These are phyloP conservation scores for Danio choprae DNA, from an alignment of 2,797 vertebrate genomes.

Conservation along the genomic window DNA sequence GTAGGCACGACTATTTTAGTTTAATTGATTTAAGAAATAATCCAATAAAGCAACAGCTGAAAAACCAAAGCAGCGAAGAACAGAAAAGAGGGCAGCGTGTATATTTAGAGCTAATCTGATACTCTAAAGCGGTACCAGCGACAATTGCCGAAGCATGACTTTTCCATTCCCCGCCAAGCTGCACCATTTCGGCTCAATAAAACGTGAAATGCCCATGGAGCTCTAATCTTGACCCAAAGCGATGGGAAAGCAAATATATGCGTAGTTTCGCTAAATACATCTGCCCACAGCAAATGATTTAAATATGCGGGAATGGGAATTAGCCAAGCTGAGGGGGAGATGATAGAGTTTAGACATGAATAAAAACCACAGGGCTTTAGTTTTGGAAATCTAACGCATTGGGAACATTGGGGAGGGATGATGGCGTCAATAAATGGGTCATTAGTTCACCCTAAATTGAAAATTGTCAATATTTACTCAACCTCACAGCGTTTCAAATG, in stretches of 20 bases:
- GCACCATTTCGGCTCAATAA: conserved; percentile 22
- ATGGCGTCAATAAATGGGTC: background rate
- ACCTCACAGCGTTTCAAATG: too few relatives aligned
- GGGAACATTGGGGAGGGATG: background rate
- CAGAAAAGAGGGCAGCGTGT: conserved; percentile 16
- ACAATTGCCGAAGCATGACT: conserved; percentile 2
- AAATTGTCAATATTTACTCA: too few relatives aligned
- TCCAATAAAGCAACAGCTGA: conserved; percentile 50
- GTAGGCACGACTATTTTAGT: conserved; percentile 43
- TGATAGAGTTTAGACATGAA: conserved; percentile 25
- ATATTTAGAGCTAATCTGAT: conserved; percentile 42
- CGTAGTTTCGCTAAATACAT: conserved; percentile 23
- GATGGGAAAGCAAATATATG: conserved; percentile 38
- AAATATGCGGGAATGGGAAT: conserved; percentile 27
- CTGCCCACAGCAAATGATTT: conserved; percentile 7
- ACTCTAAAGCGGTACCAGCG: background rate
- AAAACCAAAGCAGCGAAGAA: background rate
- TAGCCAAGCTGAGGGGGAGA: conserved; percentile 17
- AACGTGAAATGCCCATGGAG: conserved; percentile 11
- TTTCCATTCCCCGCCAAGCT: conserved; percentile 21
- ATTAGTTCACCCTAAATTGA: too few relatives aligned
- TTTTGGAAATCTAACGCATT: background rate
- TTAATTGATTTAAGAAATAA: conserved; percentile 55
- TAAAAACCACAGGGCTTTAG: background rate
- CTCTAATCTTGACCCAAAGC: conserved; percentile 9